phyloP scores from a whole-genome alignment of 2,888 invertebrate genomes.

The Crioceris asparagi region DNA sequence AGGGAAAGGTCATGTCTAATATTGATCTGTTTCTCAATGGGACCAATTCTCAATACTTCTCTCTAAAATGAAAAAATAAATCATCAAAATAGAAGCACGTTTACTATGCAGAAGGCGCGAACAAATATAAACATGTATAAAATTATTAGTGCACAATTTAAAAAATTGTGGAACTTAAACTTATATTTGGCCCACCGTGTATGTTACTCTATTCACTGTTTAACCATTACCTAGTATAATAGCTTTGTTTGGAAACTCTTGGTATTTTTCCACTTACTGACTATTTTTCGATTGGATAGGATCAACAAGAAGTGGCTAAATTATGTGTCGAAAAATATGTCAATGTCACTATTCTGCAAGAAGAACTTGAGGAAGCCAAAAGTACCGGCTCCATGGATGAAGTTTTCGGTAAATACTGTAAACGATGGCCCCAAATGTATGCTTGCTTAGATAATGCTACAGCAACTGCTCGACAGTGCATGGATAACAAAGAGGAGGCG shows the following conservation, averaged over 20 bases:
- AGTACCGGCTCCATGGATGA: conserved; percentile 44
- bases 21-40: too few species aligned
- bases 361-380: conserved; percentile 59
- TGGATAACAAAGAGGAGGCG: conserved; percentile 49
- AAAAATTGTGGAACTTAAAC: too few species aligned
- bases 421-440: conserved; percentile 48
- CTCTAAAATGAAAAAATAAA: too few species aligned
- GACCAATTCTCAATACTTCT: too few species aligned
- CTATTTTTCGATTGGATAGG: conserved; percentile 13
- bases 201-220: too few species aligned
- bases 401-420: conserved; percentile 51
- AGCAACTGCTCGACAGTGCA: conserved; percentile 48
- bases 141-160: background rate
- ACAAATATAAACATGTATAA: background rate
- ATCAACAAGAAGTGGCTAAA: conserved; percentile 33
- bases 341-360: conserved; percentile 45
- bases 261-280: background rate
- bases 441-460: conserved; percentile 51
- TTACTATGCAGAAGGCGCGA: too few species aligned
- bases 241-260: too few species aligned
- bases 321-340: conserved; percentile 50
- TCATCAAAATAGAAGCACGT: too few species aligned
- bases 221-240: too few species aligned
- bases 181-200: too few species aligned
- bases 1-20: too few species aligned